A percentile compares a stretch with the other conserved stretches of the same genome.
These are phyloP conservation scores for Lagodon rhomboides DNA, from an alignment of 2,797 vertebrate genomes.

Conservation along the genomic window DNA sequence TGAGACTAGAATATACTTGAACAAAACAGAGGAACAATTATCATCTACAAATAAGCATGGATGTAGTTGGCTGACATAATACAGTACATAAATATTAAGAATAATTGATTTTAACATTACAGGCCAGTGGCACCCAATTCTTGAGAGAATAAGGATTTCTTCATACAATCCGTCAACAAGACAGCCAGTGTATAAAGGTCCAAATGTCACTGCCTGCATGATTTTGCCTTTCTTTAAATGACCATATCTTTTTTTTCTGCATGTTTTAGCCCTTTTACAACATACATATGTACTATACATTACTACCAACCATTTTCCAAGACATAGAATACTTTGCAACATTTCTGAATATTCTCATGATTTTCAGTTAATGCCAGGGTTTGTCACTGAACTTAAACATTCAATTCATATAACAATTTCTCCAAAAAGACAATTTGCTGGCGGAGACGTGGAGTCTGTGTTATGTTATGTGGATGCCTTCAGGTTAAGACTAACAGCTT, in stretches of 20 bases:
- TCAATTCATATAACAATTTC: neutral
- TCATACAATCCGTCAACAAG: neutral
- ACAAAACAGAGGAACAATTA: neutral
- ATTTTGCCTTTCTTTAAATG: slow-evolving; percentile 13
- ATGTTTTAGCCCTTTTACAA: slow-evolving; percentile 47
- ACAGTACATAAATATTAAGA: neutral
- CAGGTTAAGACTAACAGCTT: slow-evolving; percentile 9
- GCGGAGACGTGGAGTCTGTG: neutral
- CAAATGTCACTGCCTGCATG: slow-evolving; percentile 18
- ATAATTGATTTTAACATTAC: neutral
- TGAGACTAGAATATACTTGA: neutral
- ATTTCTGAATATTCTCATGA: slow-evolving; percentile 18
- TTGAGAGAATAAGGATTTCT: neutral
- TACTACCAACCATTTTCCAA: slow-evolving; percentile 59
- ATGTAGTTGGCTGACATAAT: neutral
- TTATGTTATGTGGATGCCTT: neutral
- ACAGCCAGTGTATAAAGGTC: neutral
- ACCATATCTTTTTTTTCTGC: slow-evolving; percentile 28
- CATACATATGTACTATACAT: slow-evolving; percentile 42
- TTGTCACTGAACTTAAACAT: neutral
- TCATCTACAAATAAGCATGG: neutral
- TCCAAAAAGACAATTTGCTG: neutral
- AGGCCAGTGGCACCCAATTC: neutral
- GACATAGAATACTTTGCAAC: neutral
- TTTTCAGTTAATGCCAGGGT: neutral